These are phyloP conservation scores for Drosophila austrosaltans DNA, from an alignment of 2,888 invertebrate species.

Conservation along the genomic window DNA sequence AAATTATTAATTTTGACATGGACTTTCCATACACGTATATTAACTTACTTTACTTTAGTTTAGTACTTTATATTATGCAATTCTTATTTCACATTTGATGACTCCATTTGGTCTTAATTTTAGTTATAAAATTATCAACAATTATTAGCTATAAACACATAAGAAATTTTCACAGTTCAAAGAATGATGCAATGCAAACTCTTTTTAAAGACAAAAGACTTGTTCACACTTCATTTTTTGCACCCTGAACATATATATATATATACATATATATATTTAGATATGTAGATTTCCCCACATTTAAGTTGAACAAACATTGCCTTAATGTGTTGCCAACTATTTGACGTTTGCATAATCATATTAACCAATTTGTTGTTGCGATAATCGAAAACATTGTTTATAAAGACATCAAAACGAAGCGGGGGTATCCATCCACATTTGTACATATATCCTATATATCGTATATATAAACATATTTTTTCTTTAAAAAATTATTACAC, in stretches of 20 bases:
- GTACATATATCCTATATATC: background rate
- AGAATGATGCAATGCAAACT: conserved; percentile 3
- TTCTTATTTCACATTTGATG: background rate
- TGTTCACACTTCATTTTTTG: conserved; percentile 1
- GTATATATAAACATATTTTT: background rate
- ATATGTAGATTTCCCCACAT: background rate
- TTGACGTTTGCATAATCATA: conserved; percentile 8
- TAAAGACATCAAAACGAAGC: conserved; percentile 3
- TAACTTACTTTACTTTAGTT: no score
- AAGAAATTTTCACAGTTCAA: background rate
- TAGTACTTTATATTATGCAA: no score
- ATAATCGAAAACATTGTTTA: conserved; percentile 9
- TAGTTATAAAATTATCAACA: background rate
- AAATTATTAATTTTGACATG: no score
- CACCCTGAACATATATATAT: background rate
- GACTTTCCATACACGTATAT: no score
- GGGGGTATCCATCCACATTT: background rate
- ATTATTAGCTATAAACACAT: background rate
- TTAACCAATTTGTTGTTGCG: conserved; percentile 3
- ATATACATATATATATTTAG: no score
- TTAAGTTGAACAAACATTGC: conserved; percentile 5
- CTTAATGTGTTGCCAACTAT: background rate
- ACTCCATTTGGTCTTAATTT: background rate
- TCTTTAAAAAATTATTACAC: conserved; percentile 1
- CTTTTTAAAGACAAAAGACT: background rate